Evolutionary conservation across 2,888 invertebrate species (phyloP).

Genomic region (Trachelus stipa): DNA sequence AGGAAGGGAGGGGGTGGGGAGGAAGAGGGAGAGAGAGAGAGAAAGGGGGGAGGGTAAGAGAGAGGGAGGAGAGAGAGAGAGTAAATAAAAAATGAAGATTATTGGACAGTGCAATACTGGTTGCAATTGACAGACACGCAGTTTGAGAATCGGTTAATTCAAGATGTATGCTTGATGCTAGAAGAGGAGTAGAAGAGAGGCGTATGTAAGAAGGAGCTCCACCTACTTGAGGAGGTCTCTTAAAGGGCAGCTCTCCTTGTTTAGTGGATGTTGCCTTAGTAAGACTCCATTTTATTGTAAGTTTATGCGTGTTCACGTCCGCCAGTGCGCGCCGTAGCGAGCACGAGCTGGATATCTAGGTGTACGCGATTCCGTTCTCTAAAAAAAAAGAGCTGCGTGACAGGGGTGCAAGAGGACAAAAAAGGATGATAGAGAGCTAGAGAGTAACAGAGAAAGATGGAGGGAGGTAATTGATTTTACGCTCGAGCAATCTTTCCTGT

Average conservation of each 20-base stretch:
- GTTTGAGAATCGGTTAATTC: too few species aligned
- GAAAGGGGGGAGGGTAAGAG: not conserved
- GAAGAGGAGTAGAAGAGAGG: not conserved
- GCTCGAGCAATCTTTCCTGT: constrained; percentile 52
- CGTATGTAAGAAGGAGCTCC: not conserved
- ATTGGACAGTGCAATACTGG: too few species aligned
- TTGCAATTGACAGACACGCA: too few species aligned
- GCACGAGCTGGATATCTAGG: constrained; percentile 12
- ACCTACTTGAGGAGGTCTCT: constrained; percentile 3
- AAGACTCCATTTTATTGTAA: too few species aligned
- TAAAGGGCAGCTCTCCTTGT: constrained; percentile 9
- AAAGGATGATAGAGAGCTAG: constrained; percentile 23
- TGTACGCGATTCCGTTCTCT: constrained; percentile 17
- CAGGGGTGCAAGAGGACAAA: constrained; percentile 17
- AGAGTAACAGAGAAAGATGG: constrained; percentile 30
- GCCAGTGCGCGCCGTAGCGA: constrained; percentile 1
- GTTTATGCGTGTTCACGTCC: not conserved
- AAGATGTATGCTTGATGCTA: too few species aligned
- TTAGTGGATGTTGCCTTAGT: constrained; percentile 25
- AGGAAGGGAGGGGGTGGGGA: not conserved
- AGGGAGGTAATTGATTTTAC: constrained; percentile 57
- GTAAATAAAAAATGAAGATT: not conserved
- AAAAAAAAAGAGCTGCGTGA: constrained; percentile 7
- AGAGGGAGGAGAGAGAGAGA: not conserved
- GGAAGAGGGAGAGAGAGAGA: too few species aligned